phyloP scores from a whole-genome alignment of 2,888 invertebrate genomes.

The Lithosia quadra region DNA sequence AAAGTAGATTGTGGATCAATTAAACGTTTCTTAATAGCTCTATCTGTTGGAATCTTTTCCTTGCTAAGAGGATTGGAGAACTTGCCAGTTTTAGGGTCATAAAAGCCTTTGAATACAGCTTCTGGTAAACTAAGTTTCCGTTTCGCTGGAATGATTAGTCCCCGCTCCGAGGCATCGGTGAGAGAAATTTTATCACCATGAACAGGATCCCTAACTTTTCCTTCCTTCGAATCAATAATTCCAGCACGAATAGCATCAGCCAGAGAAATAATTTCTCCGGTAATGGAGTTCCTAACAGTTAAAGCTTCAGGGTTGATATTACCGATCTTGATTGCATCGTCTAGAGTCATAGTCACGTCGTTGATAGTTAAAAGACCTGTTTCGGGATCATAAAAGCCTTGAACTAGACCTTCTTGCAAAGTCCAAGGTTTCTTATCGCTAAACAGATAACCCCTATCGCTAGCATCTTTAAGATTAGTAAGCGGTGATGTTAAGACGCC shows the following conservation, averaged over 20 bases:
- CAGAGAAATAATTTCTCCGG: slow-evolving; percentile 93
- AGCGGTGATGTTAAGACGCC: slow-evolving; percentile 90
- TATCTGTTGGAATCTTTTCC: slow-evolving; percentile 92
- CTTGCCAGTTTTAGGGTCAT: slow-evolving; percentile 94
- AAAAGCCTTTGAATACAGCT: slow-evolving; percentile 96
- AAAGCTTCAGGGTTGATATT: slow-evolving; percentile 92
- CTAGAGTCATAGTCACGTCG: slow-evolving; percentile 89
- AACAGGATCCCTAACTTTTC: slow-evolving; percentile 92
- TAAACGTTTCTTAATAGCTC: slow-evolving; percentile 94
- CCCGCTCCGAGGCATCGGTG: slow-evolving; percentile 94
- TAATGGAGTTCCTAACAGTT: slow-evolving; percentile 92
- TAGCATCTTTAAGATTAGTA: slow-evolving; percentile 92
- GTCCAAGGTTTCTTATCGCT: slow-evolving; percentile 93
- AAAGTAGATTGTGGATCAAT: slow-evolving; percentile 95
- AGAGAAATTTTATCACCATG: slow-evolving; percentile 92
- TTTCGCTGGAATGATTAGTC: slow-evolving; percentile 93
- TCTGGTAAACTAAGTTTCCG: slow-evolving; percentile 94
- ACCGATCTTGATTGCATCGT: slow-evolving; percentile 91
- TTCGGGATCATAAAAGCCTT: slow-evolving; percentile 92
- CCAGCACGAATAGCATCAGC: slow-evolving; percentile 92
- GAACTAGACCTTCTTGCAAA: slow-evolving; percentile 93
- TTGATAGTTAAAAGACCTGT: slow-evolving; percentile 91
- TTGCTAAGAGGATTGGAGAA: slow-evolving; percentile 93
- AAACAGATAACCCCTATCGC: slow-evolving; percentile 93
- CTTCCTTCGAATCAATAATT: slow-evolving; percentile 92